phyloP scores from a whole-genome alignment of 2,113 vertebrate species.

The Panthera tigris region DNA sequence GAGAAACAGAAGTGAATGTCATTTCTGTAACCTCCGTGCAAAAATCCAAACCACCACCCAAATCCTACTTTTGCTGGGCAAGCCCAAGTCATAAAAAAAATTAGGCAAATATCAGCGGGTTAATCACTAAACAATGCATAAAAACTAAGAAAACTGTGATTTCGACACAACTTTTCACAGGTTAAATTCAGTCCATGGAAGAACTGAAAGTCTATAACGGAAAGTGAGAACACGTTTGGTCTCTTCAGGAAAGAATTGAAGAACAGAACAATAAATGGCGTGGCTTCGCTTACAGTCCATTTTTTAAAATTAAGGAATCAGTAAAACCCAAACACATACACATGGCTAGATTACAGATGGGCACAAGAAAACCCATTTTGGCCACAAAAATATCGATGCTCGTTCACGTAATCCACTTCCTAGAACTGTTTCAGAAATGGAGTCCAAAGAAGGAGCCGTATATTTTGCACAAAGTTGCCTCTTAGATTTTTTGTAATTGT shows the following conservation, averaged over 20 bases:
- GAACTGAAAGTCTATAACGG: not conserved
- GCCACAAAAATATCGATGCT: not conserved
- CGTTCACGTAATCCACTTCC: not conserved
- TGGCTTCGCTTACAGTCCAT: not conserved
- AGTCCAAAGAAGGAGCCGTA: accelerated
- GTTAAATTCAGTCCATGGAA: not conserved
- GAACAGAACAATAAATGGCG: too few relatives aligned
- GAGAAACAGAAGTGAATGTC: not conserved
- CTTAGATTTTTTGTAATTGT: not conserved
- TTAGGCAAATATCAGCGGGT: not conserved
- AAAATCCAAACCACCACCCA: not conserved
- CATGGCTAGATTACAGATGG: accelerated
- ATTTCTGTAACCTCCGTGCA: not conserved
- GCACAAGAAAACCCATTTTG: not conserved
- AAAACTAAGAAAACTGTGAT: not conserved
- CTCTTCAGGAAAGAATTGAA: not conserved
- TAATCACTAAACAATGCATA: not conserved
- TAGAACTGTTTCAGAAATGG: not conserved
- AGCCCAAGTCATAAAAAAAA: not conserved
- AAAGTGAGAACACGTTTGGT: not conserved
- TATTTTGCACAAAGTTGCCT: not conserved
- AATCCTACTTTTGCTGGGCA: not conserved
- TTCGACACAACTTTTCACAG: not conserved
- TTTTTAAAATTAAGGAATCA: accelerated
- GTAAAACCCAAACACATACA: accelerated